Base-by-base conservation (phyloP, 2,113 vertebrate genomes). In the Empidonax alnorum region DNA sequence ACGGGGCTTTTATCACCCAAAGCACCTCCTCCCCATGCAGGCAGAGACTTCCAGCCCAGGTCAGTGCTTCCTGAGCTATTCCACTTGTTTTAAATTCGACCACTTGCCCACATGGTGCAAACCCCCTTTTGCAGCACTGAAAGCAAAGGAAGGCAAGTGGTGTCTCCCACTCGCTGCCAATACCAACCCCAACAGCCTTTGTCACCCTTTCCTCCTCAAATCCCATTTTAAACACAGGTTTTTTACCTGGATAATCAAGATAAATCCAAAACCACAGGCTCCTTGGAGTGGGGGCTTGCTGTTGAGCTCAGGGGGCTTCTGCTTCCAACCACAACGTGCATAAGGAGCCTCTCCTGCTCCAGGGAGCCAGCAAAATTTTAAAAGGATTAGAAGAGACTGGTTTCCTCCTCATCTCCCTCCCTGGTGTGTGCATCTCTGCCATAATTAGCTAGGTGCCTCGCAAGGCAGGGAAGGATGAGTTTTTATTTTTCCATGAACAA, bases 401-500 rank as follows among this genome's bases (percentile, higher is more conserved):
- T 33, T 96, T 85, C 56, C 84, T 78, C 39, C 72, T 37, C 88
- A 47, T 16, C 76, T 86, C 55, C 79, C 73, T 86, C 68, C 83
- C 65, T 33, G 21, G 23, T 13, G 1, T 58, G 69, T 50, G 79
- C 52, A 56, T 63, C 50, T 67, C 78, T 68, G 22, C 33, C 61
- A 28, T 84, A 95, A 95, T 92, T 94, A 95, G 73, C 73, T 65
- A 63, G 92, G 92, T 92, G 86, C 80, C 86, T 94, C n/a, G 0
- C 87, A 84, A 93, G 73, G 87, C 91, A 87, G 71, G 91, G 81
- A 92, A 2, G 1, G 69, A 68, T 46, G 89, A 72, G 80, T 74
- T 95, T 94, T 94, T 96, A 68, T 96, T 95, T 93, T 89, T 71
- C 92, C 74, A 31, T 47, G 75, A 93, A 95, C 96, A 92, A 92